Evolutionary conservation across 2,888 invertebrate genomes (phyloP).

Genomic region (Drosophila melanosoma): DNA sequence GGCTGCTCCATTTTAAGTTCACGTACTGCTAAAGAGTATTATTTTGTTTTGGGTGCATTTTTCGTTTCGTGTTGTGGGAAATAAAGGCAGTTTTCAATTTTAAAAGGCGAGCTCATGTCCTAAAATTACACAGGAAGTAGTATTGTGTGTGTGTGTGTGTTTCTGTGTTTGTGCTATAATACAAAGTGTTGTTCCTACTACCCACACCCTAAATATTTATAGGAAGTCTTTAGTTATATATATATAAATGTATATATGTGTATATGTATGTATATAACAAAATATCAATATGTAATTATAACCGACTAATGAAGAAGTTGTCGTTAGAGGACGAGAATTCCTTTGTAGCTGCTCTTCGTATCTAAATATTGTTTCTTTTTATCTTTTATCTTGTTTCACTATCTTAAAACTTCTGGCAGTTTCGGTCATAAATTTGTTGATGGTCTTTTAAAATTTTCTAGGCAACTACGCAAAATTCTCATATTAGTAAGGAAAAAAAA

Average conservation of each 20-base stretch:
- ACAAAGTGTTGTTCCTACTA: slow-evolving; percentile 71
- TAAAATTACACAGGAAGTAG: slow-evolving; percentile 70
- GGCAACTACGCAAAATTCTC: slow-evolving; percentile 77
- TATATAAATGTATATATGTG: background rate
- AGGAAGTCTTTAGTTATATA: slow-evolving; percentile 72
- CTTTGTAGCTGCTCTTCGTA: slow-evolving; percentile 61
- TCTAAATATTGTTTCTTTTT: slow-evolving; percentile 27
- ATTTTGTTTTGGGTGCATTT: slow-evolving; percentile 63
- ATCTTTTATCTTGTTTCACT: slow-evolving; percentile 19
- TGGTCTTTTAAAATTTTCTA: slow-evolving; percentile 15
- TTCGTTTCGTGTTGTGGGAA: slow-evolving; percentile 57
- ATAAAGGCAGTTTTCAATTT: slow-evolving; percentile 75
- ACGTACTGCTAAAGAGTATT: slow-evolving; percentile 70
- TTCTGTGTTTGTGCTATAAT: slow-evolving; percentile 73
- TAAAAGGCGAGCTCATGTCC: slow-evolving; percentile 59
- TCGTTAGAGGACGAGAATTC: slow-evolving; percentile 82
- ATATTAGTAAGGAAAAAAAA: slow-evolving; percentile 72
- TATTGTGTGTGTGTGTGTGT: slow-evolving; percentile 46
- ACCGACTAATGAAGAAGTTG: slow-evolving; percentile 84
- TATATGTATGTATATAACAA: slow-evolving; percentile 53
- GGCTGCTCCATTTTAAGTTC: slow-evolving; percentile 27
- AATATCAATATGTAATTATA: slow-evolving; percentile 59
- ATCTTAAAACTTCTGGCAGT: slow-evolving; percentile 69
- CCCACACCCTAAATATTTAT: slow-evolving; percentile 79
- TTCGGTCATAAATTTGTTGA: slow-evolving; percentile 43